phyloP scores from a whole-genome alignment of 2,888 invertebrate species.

The Pollenia griseotomentosa region DNA sequence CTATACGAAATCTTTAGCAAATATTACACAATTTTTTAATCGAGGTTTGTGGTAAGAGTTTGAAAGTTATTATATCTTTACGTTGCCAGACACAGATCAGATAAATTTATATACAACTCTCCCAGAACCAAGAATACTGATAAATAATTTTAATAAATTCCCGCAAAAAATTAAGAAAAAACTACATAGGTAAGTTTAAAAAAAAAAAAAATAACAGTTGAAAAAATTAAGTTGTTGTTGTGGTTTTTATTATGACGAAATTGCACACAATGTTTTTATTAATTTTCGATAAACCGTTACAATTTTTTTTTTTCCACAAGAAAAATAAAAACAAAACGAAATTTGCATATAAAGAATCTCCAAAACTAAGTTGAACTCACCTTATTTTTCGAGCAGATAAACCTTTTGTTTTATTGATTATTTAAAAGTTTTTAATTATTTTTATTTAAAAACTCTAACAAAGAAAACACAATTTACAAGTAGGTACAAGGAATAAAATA shows the following conservation, averaged over 20 bases:
- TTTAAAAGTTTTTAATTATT: background rate
- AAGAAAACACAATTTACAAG: slow-evolving; percentile 34
- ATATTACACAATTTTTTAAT: too few species aligned
- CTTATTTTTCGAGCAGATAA: slow-evolving; percentile 26
- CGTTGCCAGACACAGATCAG: too few species aligned
- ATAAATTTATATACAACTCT: too few species aligned
- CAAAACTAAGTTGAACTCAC: slow-evolving; percentile 46
- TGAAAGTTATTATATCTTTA: too few species aligned
- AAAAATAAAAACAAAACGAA: slow-evolving; percentile 12
- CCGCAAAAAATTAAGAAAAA: background rate
- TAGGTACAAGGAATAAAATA: background rate
- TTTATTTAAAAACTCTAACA: slow-evolving; percentile 31
- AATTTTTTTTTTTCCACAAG: slow-evolving; percentile 15
- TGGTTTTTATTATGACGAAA: slow-evolving; percentile 5
- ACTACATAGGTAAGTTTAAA: too few species aligned
- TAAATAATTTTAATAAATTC: too few species aligned
- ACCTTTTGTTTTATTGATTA: slow-evolving; percentile 14
- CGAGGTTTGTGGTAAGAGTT: too few species aligned
- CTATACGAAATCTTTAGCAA: too few species aligned
- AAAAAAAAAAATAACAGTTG: too few species aligned
- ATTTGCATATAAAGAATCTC: slow-evolving; percentile 6
- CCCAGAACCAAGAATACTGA: too few species aligned
- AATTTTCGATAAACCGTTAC: slow-evolving; percentile 58
- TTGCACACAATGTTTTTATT: background rate
- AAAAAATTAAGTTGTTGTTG: background rate